These are phyloP conservation scores for Xiphydria camelus DNA, from an alignment of 2,888 invertebrate genomes.

Conservation along the genomic window DNA sequence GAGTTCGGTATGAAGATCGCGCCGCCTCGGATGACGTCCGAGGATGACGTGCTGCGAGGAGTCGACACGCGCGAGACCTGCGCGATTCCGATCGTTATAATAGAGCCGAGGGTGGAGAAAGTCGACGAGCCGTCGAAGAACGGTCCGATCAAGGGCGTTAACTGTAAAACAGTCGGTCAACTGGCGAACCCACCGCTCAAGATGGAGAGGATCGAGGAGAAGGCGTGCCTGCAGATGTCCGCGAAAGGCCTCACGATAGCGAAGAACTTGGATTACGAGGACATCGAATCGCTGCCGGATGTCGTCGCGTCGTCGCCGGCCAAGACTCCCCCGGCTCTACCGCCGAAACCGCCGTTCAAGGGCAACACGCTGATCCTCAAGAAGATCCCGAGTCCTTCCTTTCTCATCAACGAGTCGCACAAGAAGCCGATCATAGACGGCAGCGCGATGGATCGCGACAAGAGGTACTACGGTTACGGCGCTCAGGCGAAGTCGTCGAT, in stretches of 20 bases:
- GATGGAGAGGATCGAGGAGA: conserved; percentile 51
- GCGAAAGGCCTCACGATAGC: conserved; percentile 52
- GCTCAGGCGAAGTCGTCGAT: conserved; percentile 19
- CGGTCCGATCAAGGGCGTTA: conserved; percentile 14
- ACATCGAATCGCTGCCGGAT: conserved; percentile 53
- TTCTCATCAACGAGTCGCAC: conserved; percentile 49
- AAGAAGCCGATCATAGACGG: conserved; percentile 33
- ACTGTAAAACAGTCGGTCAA: conserved; percentile 18
- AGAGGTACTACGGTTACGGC: conserved; percentile 31
- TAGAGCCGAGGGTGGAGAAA: conserved; percentile 21
- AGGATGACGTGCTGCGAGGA: not conserved
- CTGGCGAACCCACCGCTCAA: conserved; percentile 37
- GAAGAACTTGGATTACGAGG: conserved; percentile 54
- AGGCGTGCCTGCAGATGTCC: conserved; percentile 50
- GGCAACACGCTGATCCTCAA: conserved; percentile 51
- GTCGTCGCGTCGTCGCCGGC: conserved; percentile 32
- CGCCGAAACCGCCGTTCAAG: conserved; percentile 68
- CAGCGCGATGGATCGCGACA: conserved; percentile 26
- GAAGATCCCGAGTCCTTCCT: conserved; percentile 56
- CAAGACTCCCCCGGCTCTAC: conserved; percentile 72
- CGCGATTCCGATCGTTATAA: conserved; percentile 51
- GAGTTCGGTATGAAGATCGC: conserved; percentile 47
- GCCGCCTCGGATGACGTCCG: not conserved
- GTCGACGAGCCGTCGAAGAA: not conserved
- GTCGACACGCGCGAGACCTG: conserved; percentile 27